A percentile compares a stretch with the other conserved stretches of the same genome.
Evolutionary conservation across 92 coral and sea anemone genomes (phyloP).

Genomic region (Diadumene lineata): DNA sequence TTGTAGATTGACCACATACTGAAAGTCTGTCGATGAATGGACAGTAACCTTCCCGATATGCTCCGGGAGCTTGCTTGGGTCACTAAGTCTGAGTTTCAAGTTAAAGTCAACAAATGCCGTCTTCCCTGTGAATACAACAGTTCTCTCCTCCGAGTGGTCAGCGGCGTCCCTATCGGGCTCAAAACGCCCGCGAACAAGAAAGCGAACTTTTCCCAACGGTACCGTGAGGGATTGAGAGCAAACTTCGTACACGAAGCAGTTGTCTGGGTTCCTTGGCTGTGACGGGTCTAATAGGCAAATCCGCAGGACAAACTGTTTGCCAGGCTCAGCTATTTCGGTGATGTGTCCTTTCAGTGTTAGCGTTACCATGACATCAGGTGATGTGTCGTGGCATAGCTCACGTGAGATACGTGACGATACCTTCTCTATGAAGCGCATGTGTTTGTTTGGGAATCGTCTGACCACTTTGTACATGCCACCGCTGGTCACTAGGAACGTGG

Average conservation of each 20-base stretch:
- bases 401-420: constrained; percentile 65
- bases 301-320: constrained; percentile 82
- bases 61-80: constrained; percentile 87
- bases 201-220: constrained; percentile 73
- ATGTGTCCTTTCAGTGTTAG: constrained; percentile 60
- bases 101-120: constrained; percentile 82
- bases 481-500: constrained; percentile 70
- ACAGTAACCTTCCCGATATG: constrained; percentile 74
- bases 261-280: constrained; percentile 66
- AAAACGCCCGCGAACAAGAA: constrained; percentile 82
- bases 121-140: constrained; percentile 73
- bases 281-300: constrained; percentile 71
- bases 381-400: constrained; percentile 47
- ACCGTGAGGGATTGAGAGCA: constrained; percentile 73
- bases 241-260: constrained; percentile 58
- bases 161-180: constrained; percentile 83
- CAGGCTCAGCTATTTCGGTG: constrained; percentile 83
- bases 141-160: constrained; percentile 81
- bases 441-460: constrained; percentile 64
- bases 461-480: constrained; percentile 82
- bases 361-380: constrained; percentile 64
- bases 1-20: constrained; percentile 61
- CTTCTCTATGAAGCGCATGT: constrained; percentile 57
- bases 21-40: constrained; percentile 59
- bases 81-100: constrained; percentile 78